Percentiles rank a stretch among this genome's conserved stretches.
Evolutionary conservation across 2,888 invertebrate species (phyloP).

Genomic region (Microchrysa polita): DNA sequence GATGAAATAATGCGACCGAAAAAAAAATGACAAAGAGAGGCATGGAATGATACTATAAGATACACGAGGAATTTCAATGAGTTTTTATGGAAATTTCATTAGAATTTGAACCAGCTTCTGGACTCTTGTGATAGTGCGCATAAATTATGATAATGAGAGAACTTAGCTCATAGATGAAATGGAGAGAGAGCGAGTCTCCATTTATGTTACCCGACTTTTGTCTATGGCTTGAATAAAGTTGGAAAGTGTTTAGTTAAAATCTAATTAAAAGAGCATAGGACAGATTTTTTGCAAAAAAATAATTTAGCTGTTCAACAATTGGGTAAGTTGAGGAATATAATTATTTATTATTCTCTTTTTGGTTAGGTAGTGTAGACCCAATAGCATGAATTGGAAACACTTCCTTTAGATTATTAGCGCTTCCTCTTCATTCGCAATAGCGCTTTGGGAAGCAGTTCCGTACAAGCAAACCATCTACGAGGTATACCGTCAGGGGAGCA

Average conservation of each 20-base stretch:
- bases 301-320: too few species aligned
- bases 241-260: constrained; percentile 4
- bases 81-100: constrained; percentile 2
- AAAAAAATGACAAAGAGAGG: neutral
- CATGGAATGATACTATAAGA: too few species aligned
- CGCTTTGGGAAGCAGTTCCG: too few species aligned
- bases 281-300: too few species aligned
- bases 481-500: too few species aligned
- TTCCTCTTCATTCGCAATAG: too few species aligned
- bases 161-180: neutral
- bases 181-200: neutral
- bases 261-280: neutral
- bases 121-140: neutral
- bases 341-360: too few species aligned
- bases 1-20: neutral
- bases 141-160: neutral
- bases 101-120: neutral
- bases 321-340: too few species aligned
- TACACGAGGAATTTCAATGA: neutral
- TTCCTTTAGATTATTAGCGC: too few species aligned
- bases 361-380: too few species aligned
- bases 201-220: neutral
- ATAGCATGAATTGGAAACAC: too few species aligned
- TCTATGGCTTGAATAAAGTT: neutral
- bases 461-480: too few species aligned